Percentiles rank a stretch among this genome's conserved stretches.
phyloP scores from a whole-genome alignment of 2,113 vertebrate species.

The Coturnix japonica region DNA sequence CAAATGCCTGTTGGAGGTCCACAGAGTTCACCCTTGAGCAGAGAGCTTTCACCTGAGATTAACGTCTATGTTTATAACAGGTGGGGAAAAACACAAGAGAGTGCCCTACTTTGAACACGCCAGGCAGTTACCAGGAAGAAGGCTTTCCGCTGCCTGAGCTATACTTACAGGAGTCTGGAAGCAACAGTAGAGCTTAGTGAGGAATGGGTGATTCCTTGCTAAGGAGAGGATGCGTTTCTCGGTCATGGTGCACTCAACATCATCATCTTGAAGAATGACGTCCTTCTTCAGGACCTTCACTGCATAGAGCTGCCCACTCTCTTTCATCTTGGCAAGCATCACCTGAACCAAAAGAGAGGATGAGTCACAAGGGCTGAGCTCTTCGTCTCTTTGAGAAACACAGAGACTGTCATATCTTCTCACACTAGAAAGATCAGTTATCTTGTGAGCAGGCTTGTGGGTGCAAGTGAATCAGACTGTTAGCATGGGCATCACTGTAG shows the following conservation, averaged over 20 bases:
- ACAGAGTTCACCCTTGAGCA: neutral
- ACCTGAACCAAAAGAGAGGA: constrained; percentile 78
- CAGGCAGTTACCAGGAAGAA: neutral
- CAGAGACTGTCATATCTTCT: neutral
- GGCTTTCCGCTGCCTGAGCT: neutral
- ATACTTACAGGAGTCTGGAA: constrained; percentile 92
- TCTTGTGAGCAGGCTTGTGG: neutral
- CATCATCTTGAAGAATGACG: constrained; percentile 96
- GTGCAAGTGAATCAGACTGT: neutral
- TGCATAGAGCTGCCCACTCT: constrained; percentile 86
- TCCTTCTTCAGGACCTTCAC: constrained; percentile 98
- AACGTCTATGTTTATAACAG: neutral
- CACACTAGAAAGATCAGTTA: neutral
- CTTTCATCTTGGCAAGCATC: constrained; percentile 91
- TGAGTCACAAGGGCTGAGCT: neutral
- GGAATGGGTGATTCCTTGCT: constrained; percentile 92
- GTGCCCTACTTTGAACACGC: neutral
- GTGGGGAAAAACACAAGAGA: neutral
- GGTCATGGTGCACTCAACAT: constrained; percentile 97
- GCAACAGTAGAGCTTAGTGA: constrained; percentile 97
- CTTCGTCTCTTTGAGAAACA: neutral
- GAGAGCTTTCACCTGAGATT: neutral
- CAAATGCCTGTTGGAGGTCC: neutral
- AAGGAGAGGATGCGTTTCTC: constrained; percentile 94
- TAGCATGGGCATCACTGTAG: neutral